A percentile compares a stretch with the other conserved stretches of the same genome.
Conservation (phyloP, 35 echinoderm and acorn worm genomes). For the Ophiothrix spiculata region DNA sequence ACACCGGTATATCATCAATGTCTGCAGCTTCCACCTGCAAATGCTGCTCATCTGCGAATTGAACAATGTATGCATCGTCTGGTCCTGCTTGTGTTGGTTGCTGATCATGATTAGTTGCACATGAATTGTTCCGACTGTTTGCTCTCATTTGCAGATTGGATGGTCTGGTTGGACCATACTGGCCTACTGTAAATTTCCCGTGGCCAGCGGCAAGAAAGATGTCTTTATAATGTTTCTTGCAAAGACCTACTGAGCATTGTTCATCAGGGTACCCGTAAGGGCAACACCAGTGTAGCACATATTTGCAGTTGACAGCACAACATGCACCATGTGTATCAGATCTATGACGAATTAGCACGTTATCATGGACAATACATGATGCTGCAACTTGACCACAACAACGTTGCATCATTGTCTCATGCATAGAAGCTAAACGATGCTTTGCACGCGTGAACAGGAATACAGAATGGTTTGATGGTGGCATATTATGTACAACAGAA, state of each 20-base stretch:
- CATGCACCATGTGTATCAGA: not conserved
- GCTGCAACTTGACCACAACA: not conserved
- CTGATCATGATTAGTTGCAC: too few relatives aligned
- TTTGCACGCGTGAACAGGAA: not conserved
- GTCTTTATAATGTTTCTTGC: not conserved
- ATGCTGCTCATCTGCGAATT: not conserved
- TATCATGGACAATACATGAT: not conserved
- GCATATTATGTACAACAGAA: not conserved
- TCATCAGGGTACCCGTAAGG: not conserved
- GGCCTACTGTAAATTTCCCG: not conserved
- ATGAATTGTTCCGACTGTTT: too few relatives aligned
- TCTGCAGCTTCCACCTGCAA: not conserved
- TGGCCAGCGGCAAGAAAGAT: not conserved
- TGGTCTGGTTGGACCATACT: not conserved
- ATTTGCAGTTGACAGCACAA: not conserved
- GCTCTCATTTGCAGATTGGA: too few relatives aligned
- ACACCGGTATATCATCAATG: not conserved
- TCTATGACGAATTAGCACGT: not conserved
- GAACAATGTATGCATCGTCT: not conserved
- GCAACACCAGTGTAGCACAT: not conserved
- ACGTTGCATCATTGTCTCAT: not conserved
- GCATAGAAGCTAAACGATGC: not conserved
- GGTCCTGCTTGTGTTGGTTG: not conserved
- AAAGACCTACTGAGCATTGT: not conserved
- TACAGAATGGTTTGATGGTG: not conserved